Evolutionary conservation across 53 echinoderm and acorn worm genomes (phyloP), one percentile per base, ranked within the genome.

Genomic region (Holothuria leucospilota): DNA sequence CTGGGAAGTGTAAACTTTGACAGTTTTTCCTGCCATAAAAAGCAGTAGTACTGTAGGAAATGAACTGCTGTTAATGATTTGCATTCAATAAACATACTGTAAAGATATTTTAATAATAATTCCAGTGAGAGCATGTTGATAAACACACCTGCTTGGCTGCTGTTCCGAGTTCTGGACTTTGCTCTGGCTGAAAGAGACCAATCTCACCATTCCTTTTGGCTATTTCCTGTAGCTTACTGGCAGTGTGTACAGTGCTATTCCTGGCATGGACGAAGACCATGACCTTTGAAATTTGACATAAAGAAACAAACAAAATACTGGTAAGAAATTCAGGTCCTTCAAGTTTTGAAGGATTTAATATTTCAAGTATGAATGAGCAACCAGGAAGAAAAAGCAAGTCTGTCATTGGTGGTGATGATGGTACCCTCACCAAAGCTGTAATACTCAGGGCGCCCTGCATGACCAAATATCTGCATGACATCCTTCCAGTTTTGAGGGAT

Each of bases 251-350:
- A 11, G 98, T 98, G 13, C 93, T 95, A 90, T 98, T 96, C 41
- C 98, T 88, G 0, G 98, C 98, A 82, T 98, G 98, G 0, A 98
- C 98, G 86, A 98, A 98, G 77, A 98, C 98, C 98, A 98, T 98
- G n/a, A 98, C 98, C 98, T 98, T 23, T 52, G 26, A 71, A 79
- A 21, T 40, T 15, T 12, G 59, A 52, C 20, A 13, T 0, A 77
- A 15, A 40, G 39, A 30, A 51, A 30, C 29, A 77, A 29, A 21
- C 0, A 1, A 56, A 4, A 56, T 1, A 56, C 8, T 56, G 56
- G 13, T 13, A 6, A 42, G 5, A 42, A 49, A 49, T 18, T 56
- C 4, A 56, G 18, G 56, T 9, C 11, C 3, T 16, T 56, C 56
- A 0, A 15, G 4, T 56, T 56, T 56, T 0, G 16, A 56, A 56